Evolutionary conservation across 2,888 invertebrate genomes (phyloP), one percentile per base, ranked within the genome.

Genomic region (Xanthorhoe spadicearia): DNA sequence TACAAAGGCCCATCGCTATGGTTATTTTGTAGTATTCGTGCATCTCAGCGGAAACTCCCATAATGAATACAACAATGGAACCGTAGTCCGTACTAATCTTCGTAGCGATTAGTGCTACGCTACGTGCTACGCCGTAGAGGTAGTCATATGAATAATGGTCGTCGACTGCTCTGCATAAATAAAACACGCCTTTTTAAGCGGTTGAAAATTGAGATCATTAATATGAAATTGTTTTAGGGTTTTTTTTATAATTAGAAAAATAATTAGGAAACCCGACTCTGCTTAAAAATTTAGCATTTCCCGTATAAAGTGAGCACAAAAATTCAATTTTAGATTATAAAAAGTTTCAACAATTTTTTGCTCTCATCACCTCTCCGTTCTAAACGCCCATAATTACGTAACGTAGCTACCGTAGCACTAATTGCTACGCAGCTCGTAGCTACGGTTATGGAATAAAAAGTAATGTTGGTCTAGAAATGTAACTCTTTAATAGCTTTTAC

Each of bases 371-470:
- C 67, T 71, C 75, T 71, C 69, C 74, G 66, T 74, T 77, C 80
- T 84, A 87, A 86, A 80, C 85, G 83, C 75, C 79, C 82, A 84
- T 87, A 88, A 89, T 90, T 89, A 89, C 85, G 85, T 87, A 88
- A 87, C 83, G 80, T 82, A 79, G 77, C 77, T 78, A 80, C 76
- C 87, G 87, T 88, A 89, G 88, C 89, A 83, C 87, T 91, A 92
- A 92, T 92, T 90, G 89, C 92, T 90, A 90, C 89, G 88, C 88
- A 87, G 80, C 83, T 86, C 86, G 86, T 89, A 89, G 87, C 80
- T 61, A 64, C 60, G 60, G 59, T 38, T 51, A 51, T 54, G 43
- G 55, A 43, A 32, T 18, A 49, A 58, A 59, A 55, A 50, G 75
- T 79, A 65, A 70, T 74, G 77, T 81, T 81, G 80, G 79, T 23